A percentile compares a stretch with the other conserved stretches of the same genome.
Conservation (phyloP, 2,797 vertebrate species). For the Halcyon leucocephala region DNA sequence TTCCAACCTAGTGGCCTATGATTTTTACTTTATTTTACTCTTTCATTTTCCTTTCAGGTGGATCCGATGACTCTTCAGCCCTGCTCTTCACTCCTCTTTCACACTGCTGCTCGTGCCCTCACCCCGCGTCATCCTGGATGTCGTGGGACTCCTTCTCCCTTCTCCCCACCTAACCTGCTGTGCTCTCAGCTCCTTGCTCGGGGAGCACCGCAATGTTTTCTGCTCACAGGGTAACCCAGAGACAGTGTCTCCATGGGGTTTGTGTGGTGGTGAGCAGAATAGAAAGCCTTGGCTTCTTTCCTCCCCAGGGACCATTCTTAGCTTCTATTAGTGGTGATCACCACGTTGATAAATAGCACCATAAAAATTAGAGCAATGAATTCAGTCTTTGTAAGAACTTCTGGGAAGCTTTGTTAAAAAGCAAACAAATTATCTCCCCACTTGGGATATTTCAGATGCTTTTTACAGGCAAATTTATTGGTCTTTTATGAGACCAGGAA, state of each 20-base stretch:
- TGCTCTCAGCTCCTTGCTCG: neutral
- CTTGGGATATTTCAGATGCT: slow-evolving; percentile 14
- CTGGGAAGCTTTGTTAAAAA: slow-evolving; percentile 46
- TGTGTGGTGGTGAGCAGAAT: neutral
- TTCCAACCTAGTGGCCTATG: neutral
- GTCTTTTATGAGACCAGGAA: neutral
- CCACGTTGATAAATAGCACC: neutral
- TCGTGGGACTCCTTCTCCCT: too few species aligned
- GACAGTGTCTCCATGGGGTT: neutral
- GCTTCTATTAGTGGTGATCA: neutral
- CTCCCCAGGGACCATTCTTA: neutral
- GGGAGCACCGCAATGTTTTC: neutral
- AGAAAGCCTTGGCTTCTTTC: neutral
- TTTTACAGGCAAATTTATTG: neutral
- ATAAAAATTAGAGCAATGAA: slow-evolving; percentile 33
- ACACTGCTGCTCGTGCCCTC: neutral
- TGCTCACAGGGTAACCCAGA: neutral
- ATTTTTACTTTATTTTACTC: neutral
- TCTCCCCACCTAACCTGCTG: neutral
- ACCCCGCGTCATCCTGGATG: neutral
- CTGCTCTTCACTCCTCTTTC: neutral
- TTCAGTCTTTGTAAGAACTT: neutral
- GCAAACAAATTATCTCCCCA: slow-evolving; percentile 27
- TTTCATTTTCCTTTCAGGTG: neutral
- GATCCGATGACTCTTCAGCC: neutral